These are phyloP conservation scores for Paradisaea rubra DNA, from an alignment of 2,113 vertebrate species.

Conservation along the genomic window DNA sequence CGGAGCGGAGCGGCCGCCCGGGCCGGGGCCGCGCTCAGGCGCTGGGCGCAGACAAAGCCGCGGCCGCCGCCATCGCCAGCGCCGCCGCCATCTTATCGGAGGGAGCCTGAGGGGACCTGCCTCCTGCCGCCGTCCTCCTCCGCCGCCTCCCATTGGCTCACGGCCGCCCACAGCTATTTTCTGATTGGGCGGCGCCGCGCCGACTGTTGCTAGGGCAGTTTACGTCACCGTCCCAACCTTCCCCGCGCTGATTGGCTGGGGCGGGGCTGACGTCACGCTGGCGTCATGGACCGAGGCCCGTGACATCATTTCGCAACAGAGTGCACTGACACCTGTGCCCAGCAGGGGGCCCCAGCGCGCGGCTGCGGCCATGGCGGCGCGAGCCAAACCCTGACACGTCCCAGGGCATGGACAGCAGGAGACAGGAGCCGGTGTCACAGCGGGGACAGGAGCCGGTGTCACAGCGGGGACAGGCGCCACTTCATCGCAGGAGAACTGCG, in stretches of 20 bases:
- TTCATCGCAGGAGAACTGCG: rapidly evolving
- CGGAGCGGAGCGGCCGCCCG: conserved; percentile 4
- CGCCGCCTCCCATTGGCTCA: conserved; percentile 67
- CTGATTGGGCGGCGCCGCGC: conserved; percentile 44
- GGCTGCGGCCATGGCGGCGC: not conserved
- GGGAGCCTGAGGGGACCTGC: conserved; percentile 72
- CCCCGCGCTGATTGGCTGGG: not conserved
- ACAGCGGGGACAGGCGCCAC: rapidly evolving
- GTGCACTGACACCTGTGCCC: not conserved
- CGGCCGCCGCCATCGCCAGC: conserved; percentile 69
- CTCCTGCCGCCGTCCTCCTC: conserved; percentile 70
- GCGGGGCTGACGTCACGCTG: not conserved
- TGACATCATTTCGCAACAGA: conserved; percentile 37
- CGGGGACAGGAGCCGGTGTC: rapidly evolving
- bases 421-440: not conserved
- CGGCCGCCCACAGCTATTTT: conserved; percentile 31
- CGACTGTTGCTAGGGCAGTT: conserved; percentile 52
- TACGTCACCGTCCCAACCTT: not conserved
- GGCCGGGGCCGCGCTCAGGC: conserved; percentile 30
- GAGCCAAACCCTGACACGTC: rapidly evolving
- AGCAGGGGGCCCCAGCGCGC: not conserved
- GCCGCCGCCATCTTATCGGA: conserved; percentile 88
- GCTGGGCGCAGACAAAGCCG: conserved; percentile 52
- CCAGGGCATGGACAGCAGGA: not conserved
- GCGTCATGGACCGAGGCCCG: not conserved